phyloP scores from a whole-genome alignment of 2,888 invertebrate genomes.

The Drosophila cyrtoloma region DNA sequence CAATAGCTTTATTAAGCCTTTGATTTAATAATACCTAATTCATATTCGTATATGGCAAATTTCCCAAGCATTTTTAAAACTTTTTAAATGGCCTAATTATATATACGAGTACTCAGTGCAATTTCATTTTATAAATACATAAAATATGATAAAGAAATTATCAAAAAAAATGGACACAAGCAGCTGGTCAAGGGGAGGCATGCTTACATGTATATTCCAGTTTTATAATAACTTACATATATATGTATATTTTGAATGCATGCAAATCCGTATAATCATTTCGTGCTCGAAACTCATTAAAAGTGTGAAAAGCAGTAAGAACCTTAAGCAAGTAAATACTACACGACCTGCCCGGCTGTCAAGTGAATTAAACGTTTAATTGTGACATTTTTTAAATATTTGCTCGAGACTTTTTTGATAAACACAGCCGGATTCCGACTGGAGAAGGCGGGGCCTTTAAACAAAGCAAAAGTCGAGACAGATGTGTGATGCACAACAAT shows the following conservation, averaged over 20 bases:
- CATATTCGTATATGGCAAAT: conserved; percentile 7
- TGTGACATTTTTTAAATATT: conserved; percentile 64
- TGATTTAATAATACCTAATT: neutral
- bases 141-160: conserved; percentile 14
- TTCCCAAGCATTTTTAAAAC: conserved; percentile 15
- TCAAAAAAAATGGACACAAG: neutral
- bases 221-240: neutral
- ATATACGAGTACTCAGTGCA: conserved; percentile 1
- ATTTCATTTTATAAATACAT: conserved; percentile 21
- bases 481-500: conserved; percentile 26
- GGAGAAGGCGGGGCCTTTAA: conserved; percentile 33
- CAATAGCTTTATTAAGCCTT: conserved; percentile 42
- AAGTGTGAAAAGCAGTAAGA: conserved; percentile 70
- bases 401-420: conserved; percentile 55
- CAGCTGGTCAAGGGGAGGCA: conserved; percentile 37
- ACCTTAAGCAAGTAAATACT: conserved; percentile 47
- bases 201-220: conserved; percentile 7
- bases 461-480: conserved; percentile 14
- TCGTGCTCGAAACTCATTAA: conserved; percentile 52
- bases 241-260: neutral
- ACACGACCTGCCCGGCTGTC: conserved; percentile 29
- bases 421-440: conserved; percentile 33
- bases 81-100: conserved; percentile 58
- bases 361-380: conserved; percentile 57
- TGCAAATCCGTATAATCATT: conserved; percentile 13